Percentiles rank a stretch among this genome's conserved stretches.
Evolutionary conservation across 2,113 vertebrate species (phyloP).

Genomic region (Hipposideros armiger): DNA sequence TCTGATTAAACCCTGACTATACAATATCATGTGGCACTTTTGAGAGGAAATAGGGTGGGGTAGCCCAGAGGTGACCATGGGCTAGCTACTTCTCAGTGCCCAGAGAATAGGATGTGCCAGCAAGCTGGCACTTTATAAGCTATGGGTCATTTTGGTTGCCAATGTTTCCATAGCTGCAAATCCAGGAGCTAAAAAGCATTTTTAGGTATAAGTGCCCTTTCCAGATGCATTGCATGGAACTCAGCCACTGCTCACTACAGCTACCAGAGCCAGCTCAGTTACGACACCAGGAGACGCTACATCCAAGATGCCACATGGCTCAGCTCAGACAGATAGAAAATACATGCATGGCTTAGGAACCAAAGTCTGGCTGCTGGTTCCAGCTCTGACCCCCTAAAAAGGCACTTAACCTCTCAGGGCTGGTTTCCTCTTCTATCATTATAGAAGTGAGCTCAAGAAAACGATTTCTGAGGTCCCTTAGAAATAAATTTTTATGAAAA

Average conservation of each 20-base stretch:
- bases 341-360: too few relatives aligned
- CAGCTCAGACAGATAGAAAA: slow-evolving; percentile 5
- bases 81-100: not conserved
- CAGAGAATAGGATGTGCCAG: not conserved
- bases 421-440: not conserved
- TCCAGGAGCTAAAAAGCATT: slow-evolving; percentile 20
- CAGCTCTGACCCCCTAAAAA: not conserved
- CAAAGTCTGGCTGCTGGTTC: not conserved
- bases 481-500: slow-evolving; percentile 32
- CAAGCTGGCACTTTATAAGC: not conserved
- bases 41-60: not conserved
- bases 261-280: not conserved
- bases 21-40: not conserved
- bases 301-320: not conserved
- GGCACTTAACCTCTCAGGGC: not conserved
- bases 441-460: not conserved
- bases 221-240: slow-evolving; percentile 4
- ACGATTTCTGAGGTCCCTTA: slow-evolving; percentile 6
- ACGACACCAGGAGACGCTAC: not conserved
- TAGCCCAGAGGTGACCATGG: not conserved
- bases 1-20: not conserved
- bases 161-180: slow-evolving; percentile 19
- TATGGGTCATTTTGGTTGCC: slow-evolving; percentile 20
- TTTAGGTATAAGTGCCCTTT: slow-evolving; percentile 48
- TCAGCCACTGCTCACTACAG: not conserved